A percentile compares a stretch with the other conserved stretches of the same genome.
These are phyloP conservation scores for Psammodynastes pulverulentus DNA, from an alignment of 2,113 vertebrate species.

Conservation along the genomic window DNA sequence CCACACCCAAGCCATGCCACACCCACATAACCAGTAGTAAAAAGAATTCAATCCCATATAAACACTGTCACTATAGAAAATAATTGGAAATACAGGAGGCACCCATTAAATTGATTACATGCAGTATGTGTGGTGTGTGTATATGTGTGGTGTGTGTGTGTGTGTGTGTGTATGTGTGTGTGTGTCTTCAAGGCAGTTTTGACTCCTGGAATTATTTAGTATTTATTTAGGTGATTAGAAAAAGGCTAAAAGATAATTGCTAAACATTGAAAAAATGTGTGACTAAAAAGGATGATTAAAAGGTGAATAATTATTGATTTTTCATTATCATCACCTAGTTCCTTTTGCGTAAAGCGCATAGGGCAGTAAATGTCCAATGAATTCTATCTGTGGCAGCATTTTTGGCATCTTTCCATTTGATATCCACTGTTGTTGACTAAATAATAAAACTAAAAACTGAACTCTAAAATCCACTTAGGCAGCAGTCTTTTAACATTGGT, in stretches of 20 bases:
- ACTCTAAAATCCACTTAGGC: neutral
- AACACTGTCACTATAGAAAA: neutral
- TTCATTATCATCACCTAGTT: neutral
- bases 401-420: neutral
- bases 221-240: neutral
- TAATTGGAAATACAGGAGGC: neutral
- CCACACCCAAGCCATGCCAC: no score
- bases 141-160: fast-evolving
- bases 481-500: neutral
- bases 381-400: neutral
- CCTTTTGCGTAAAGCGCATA: neutral
- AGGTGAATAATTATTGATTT: neutral
- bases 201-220: neutral
- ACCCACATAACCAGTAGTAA: no score
- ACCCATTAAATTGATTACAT: neutral
- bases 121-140: neutral
- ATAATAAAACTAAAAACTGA: neutral
- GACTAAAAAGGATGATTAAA: neutral
- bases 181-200: neutral
- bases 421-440: neutral
- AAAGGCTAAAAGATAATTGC: neutral
- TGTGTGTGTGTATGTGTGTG: no score
- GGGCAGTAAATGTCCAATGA: neutral
- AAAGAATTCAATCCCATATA: no score
- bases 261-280: neutral